phyloP scores from a whole-genome alignment of 2,888 invertebrate species.

The Lepetodrilus schrolli region DNA sequence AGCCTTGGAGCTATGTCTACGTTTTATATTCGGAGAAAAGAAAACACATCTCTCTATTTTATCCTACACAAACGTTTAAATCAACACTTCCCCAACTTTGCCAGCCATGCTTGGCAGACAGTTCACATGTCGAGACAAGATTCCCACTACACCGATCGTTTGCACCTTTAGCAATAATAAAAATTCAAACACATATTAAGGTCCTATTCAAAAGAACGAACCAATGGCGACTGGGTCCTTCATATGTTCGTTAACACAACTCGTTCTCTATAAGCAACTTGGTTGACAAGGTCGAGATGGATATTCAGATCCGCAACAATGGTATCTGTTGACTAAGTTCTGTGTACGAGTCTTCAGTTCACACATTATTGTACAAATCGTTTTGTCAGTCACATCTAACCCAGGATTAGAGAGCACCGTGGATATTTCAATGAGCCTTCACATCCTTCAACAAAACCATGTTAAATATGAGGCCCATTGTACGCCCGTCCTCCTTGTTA shows the following conservation, averaged over 20 bases:
- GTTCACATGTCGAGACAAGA: neutral
- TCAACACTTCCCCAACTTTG: too few species aligned
- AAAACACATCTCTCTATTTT: neutral
- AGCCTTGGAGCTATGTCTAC: too few species aligned
- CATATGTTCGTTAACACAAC: neutral
- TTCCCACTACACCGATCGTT: neutral
- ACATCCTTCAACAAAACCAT: neutral
- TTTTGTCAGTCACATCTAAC: neutral
- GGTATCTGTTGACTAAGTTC: neutral
- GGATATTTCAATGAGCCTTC: slow-evolving; percentile 20
- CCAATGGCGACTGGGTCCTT: neutral
- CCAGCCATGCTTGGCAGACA: neutral
- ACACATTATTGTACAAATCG: slow-evolving; percentile 23
- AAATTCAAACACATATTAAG: slow-evolving; percentile 23
- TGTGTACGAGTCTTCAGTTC: neutral
- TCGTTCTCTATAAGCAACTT: slow-evolving; percentile 20
- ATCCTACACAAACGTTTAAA: neutral
- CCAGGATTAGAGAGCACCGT: neutral
- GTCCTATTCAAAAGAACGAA: neutral
- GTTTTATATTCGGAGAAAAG: neutral
- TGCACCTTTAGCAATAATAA: slow-evolving; percentile 4
- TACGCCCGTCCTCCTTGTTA: neutral
- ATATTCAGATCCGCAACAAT: neutral
- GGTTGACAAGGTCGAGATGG: neutral
- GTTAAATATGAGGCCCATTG: neutral